A percentile compares a stretch with the other conserved stretches of the same genome.
Conservation (phyloP, 2,888 invertebrate genomes). For the Choreutis nemorana region DNA sequence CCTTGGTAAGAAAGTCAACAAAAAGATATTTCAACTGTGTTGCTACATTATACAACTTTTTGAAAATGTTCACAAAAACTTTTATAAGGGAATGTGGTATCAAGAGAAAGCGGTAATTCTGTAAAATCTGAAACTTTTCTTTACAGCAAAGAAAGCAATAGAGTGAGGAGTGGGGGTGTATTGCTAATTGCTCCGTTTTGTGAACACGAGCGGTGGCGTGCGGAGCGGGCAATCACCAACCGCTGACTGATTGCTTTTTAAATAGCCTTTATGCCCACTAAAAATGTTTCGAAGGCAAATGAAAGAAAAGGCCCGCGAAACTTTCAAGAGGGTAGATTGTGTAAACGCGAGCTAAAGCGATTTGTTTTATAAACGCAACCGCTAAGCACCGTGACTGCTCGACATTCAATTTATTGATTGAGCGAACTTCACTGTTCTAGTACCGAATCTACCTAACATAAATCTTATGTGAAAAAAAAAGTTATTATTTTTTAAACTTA, state of each 20-base stretch:
- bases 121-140: neutral
- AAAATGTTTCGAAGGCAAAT: constrained; percentile 58
- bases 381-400: constrained; percentile 25
- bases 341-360: constrained; percentile 34
- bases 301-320: constrained; percentile 33
- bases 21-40: too few species aligned
- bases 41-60: too few species aligned
- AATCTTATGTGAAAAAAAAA: too few species aligned
- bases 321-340: constrained; percentile 37
- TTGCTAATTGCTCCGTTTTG: constrained; percentile 67
- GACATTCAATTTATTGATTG: constrained; percentile 13
- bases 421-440: too few species aligned
- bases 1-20: too few species aligned
- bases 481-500: too few species aligned
- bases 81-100: too few species aligned
- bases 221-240: constrained; percentile 56
- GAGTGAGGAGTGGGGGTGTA: constrained; percentile 30
- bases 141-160: constrained; percentile 2
- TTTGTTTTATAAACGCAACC: constrained; percentile 30
- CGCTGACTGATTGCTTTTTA: constrained; percentile 67
- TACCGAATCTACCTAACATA: too few species aligned
- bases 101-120: too few species aligned
- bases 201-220: constrained; percentile 64
- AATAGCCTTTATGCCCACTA: constrained; percentile 64
- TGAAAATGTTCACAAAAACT: too few species aligned